Percentiles rank a stretch among this genome's conserved stretches.
phyloP scores from a whole-genome alignment of 2,113 vertebrate genomes.

The Laticauda laticaudata region DNA sequence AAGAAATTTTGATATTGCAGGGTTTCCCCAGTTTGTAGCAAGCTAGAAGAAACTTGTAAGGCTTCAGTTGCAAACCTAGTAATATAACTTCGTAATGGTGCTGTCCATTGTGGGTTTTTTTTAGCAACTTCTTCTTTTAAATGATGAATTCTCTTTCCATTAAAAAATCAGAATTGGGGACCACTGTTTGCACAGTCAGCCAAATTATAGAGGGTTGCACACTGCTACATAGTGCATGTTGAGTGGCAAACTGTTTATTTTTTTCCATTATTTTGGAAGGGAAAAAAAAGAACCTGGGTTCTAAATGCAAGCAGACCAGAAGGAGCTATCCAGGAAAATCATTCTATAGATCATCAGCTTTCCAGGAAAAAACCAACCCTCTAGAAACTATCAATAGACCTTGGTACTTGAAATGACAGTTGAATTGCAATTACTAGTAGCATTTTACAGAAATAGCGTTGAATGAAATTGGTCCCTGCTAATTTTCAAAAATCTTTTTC shows the following conservation, averaged over 20 bases:
- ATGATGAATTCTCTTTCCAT: conserved; percentile 61
- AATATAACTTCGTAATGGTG: conserved; percentile 89
- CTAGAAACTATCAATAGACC: conserved; percentile 35
- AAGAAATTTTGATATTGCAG: conserved; percentile 68
- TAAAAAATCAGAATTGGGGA: conserved; percentile 72
- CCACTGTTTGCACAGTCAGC: conserved; percentile 71
- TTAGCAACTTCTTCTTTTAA: conserved; percentile 77
- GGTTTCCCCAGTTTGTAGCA: conserved; percentile 66
- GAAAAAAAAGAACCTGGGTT: conserved; percentile 53
- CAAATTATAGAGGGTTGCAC: conserved; percentile 49
- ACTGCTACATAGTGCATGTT: conserved; percentile 57
- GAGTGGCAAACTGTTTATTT: conserved; percentile 54
- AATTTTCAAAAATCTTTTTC: conserved; percentile 26
- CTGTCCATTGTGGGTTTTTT: conserved; percentile 84
- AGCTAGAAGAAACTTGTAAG: conserved; percentile 61
- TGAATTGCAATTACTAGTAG: conserved; percentile 5
- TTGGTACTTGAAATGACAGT: conserved; percentile 14
- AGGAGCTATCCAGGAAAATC: conserved; percentile 36
- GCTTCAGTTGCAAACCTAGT: conserved; percentile 80
- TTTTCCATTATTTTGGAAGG: conserved; percentile 47
- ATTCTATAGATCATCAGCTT: conserved; percentile 43
- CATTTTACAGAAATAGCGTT: not conserved
- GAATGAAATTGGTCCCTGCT: not conserved
- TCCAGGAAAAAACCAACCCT: conserved; percentile 19
- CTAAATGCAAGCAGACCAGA: conserved; percentile 49